Evolutionary conservation across 2,113 vertebrate species (phyloP), one percentile per base, ranked within the genome.

Genomic region (Pandion haliaetus): DNA sequence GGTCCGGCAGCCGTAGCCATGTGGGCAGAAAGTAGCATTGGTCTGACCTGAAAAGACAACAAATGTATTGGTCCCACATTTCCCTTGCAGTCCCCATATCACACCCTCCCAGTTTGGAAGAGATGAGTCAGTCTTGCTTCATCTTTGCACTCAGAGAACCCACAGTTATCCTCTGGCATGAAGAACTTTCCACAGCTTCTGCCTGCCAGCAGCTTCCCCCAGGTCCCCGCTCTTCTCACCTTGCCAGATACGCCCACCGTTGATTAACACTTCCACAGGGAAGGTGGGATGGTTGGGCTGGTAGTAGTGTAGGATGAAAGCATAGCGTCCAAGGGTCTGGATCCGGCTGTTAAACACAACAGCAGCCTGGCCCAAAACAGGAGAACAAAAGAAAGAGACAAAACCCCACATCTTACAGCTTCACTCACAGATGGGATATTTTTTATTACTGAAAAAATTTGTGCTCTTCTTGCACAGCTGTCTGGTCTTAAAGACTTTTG

Each of bases 231-330:
- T 44, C 29, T 2, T 19, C 98, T 98, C 74, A 99, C 99, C 99
- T 91, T 99, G 99, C 99, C 99, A 99, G 97, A 99, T 96, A 0
- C 98, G 99, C 23, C 99, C 99, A 2, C 98, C 99, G 0, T 98
- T 99, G 82, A 99, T 94, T 40, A 99, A 98, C 45, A 99, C 98
- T 91, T 99, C 99, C 59, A 99, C 85, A 0, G 98, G 93, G 90
- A 98, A 99, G 78, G 98, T 97, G 63, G 99, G 98, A 78, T 99
- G 98, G 42, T 96, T 95, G 2, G 99, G 99, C 97, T 99, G 99
- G 98, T 99, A 99, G 76, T 98, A 98, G 58, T 99, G 99, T 9
- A 99, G 97, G 88, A 99, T 98, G 97, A 99, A 99, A 92, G 99
- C 99, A 0, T 99, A 99, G n/a, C 99, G 99, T 2, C 99, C 99